A percentile compares a stretch with the other conserved stretches of the same genome.
Evolutionary conservation across 2,888 invertebrate genomes (phyloP).

Genomic region (Apamea monoglypha): DNA sequence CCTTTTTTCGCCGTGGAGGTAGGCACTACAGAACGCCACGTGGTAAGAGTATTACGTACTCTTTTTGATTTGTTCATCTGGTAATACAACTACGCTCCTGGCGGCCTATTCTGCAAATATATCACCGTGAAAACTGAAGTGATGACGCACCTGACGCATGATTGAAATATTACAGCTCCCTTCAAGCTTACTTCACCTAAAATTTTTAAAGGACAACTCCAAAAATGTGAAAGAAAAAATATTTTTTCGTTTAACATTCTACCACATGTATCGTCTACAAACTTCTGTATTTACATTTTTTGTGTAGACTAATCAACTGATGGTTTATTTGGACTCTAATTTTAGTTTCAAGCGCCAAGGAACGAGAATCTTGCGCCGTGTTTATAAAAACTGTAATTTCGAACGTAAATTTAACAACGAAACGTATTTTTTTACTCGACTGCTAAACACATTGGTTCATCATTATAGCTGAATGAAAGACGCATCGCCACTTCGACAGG

Average conservation of each 20-base stretch:
- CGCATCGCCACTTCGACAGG: not conserved
- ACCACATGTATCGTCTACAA: not conserved
- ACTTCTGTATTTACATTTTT: constrained; percentile 18
- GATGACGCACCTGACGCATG: not conserved
- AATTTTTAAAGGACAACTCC: too few relatives aligned
- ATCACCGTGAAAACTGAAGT: not conserved
- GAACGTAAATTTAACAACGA: too few relatives aligned
- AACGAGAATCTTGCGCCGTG: not conserved
- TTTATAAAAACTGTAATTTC: constrained; percentile 9
- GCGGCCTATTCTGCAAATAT: not conserved
- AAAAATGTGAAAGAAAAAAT: not conserved
- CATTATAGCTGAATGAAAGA: not conserved
- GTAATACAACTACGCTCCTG: not conserved
- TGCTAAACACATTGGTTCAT: not conserved
- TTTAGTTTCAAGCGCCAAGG: constrained; percentile 16
- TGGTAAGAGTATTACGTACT: not conserved
- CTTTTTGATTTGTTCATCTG: not conserved
- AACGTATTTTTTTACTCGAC: not conserved
- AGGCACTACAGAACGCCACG: not conserved
- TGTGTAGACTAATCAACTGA: constrained; percentile 38
- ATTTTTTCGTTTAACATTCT: not conserved
- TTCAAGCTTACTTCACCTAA: not conserved
- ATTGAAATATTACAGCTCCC: not conserved
- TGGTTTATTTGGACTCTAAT: constrained; percentile 34
- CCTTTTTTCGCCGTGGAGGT: not conserved